Evolutionary conservation across 1,140 invertebrate species (phyloP).

Genomic region (Drosophila bifasciata): DNA sequence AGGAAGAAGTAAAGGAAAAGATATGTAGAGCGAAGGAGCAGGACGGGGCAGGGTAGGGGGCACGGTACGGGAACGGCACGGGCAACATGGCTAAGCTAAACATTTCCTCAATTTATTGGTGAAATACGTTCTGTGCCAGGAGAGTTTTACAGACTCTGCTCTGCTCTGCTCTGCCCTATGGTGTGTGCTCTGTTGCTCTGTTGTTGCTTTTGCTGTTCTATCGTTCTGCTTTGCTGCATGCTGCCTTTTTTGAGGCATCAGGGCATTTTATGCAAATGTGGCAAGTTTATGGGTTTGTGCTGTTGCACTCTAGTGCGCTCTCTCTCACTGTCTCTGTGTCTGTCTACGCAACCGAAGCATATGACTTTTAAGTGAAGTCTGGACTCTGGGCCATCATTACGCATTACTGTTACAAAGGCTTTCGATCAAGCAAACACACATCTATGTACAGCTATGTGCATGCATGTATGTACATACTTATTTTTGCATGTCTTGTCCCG

Average conservation of each 20-base stretch:
- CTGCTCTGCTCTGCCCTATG: conserved; percentile 35
- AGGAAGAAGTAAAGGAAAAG: neutral
- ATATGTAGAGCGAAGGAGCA: neutral
- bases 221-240: conserved; percentile 34
- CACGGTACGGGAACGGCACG: neutral
- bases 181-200: neutral
- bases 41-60: neutral
- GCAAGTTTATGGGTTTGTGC: conserved; percentile 69
- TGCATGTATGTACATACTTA: neutral
- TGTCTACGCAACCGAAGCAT: conserved; percentile 48
- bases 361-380: conserved; percentile 68
- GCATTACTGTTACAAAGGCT: conserved; percentile 24
- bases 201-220: neutral
- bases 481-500: neutral
- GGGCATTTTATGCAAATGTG: conserved; percentile 77
- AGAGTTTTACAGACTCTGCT: conserved; percentile 44
- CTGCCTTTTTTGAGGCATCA: conserved; percentile 57
- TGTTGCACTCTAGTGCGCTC: conserved; percentile 13
- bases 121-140: conserved; percentile 73
- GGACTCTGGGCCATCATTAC: conserved; percentile 36
- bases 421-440: conserved; percentile 8
- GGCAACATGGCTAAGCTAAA: conserved; percentile 31
- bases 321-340: neutral
- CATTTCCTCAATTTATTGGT: conserved; percentile 78
- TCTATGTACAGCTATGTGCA: neutral